phyloP scores from a whole-genome alignment of 2,888 invertebrate species.

The Andrena praecox region DNA sequence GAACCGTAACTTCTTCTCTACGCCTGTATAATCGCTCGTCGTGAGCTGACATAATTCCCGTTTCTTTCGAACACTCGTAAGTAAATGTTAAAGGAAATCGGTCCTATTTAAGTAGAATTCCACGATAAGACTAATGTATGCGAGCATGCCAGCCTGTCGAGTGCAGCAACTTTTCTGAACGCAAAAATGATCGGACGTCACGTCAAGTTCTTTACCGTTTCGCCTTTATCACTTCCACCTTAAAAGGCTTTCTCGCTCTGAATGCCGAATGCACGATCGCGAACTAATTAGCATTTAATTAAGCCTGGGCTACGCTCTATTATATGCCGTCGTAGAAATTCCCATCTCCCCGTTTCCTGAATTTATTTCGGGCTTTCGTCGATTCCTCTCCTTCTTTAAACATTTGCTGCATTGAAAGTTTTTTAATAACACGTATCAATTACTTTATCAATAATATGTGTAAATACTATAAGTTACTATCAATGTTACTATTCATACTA shows the following conservation, averaged over 20 bases:
- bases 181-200: slow-evolving; percentile 25
- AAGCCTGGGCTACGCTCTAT: slow-evolving; percentile 27
- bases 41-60: neutral
- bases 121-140: neutral
- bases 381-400: neutral
- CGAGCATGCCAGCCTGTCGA: too few relatives aligned
- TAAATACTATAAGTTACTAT: too few relatives aligned
- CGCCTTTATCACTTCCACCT: slow-evolving; percentile 13
- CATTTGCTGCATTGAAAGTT: neutral
- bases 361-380: slow-evolving; percentile 3
- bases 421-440: neutral
- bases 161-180: neutral
- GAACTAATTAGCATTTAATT: slow-evolving; percentile 57
- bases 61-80: neutral
- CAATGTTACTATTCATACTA: too few relatives aligned
- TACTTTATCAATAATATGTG: too few relatives aligned
- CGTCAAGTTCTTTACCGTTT: neutral
- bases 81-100: neutral
- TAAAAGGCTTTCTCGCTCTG: slow-evolving; percentile 26
- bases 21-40: neutral
- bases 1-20: too few relatives aligned
- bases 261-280: slow-evolving; percentile 38
- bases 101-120: neutral
- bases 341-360: neutral
- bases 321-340: slow-evolving; percentile 5